Conservation (phyloP, 1,140 invertebrate species). For the Cotesia typhae region DNA sequence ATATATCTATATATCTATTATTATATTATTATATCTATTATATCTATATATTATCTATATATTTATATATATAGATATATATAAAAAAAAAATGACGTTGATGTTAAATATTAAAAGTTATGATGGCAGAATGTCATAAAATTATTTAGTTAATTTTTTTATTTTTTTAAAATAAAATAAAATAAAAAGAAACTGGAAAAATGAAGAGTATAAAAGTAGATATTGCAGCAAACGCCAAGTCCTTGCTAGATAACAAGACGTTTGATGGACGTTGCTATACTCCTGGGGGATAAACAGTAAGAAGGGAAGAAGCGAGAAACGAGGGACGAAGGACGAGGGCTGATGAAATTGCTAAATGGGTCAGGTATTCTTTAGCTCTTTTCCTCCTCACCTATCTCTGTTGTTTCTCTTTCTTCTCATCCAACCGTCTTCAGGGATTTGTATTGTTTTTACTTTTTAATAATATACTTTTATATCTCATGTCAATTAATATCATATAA, state of each 20-base stretch:
- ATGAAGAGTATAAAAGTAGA: not conserved
- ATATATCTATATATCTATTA: no score
- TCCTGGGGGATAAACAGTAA: slow-evolving; percentile 46
- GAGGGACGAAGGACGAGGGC: slow-evolving; percentile 23
- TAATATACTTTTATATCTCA: no score
- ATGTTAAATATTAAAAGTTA: no score
- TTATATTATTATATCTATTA: no score
- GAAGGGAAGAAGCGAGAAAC: not conserved
- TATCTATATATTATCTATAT: no score
- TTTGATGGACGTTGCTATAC: slow-evolving; percentile 63
- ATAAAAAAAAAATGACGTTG: no score
- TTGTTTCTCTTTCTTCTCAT: slow-evolving; percentile 14
- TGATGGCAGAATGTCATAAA: not conserved
- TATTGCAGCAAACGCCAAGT: slow-evolving; percentile 11
- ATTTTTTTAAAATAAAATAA: no score
- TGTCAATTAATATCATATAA: no score
- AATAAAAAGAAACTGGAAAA: not conserved
- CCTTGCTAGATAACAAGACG: slow-evolving; percentile 54
- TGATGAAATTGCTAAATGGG: slow-evolving; percentile 54
- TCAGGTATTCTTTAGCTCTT: slow-evolving; percentile 37
- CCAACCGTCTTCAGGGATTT: no score
- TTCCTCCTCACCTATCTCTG: slow-evolving; percentile 2
- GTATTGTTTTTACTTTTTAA: no score
- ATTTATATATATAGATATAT: no score
- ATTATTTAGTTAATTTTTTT: not conserved